phyloP scores from a whole-genome alignment of 2,113 vertebrate species.

The Mirza zaza region DNA sequence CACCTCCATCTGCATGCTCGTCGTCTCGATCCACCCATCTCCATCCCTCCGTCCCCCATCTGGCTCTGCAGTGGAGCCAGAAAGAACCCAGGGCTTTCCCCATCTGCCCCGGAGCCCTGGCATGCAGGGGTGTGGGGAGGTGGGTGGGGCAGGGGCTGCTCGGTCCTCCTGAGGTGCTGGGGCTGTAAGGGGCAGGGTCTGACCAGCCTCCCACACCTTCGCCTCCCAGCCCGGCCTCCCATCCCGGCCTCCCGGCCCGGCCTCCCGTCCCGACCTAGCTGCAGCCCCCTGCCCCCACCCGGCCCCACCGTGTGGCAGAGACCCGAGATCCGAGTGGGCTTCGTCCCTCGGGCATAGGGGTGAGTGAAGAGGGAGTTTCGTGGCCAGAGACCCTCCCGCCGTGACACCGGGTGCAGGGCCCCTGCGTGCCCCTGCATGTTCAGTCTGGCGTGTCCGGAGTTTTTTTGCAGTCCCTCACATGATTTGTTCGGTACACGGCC shows the following conservation, averaged over 20 bases:
- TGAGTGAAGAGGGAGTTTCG: not conserved
- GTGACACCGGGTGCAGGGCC: not conserved
- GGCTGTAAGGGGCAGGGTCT: not conserved
- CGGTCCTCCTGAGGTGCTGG: not conserved
- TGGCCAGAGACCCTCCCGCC: not conserved
- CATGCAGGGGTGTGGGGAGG: not conserved
- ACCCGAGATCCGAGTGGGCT: not conserved
- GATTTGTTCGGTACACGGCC: not conserved
- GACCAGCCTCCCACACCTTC: not conserved
- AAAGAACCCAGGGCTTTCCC: not conserved
- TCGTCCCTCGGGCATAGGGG: not conserved
- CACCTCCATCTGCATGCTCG: not conserved
- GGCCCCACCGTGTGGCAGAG: not conserved
- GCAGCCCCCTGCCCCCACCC: not conserved
- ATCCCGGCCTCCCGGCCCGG: not conserved
- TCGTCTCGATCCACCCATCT: not conserved
- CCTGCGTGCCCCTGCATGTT: fast-evolving
- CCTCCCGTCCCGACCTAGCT: not conserved
- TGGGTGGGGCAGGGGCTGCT: not conserved
- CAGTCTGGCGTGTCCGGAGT: too few relatives aligned
- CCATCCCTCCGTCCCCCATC: not conserved
- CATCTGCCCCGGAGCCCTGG: not conserved
- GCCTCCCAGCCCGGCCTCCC: not conserved
- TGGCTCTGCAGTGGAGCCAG: not conserved
- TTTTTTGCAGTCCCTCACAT: not conserved